Base-by-base conservation (phyloP, 1,140 invertebrate species). In the Temnothorax curvispinosus region DNA sequence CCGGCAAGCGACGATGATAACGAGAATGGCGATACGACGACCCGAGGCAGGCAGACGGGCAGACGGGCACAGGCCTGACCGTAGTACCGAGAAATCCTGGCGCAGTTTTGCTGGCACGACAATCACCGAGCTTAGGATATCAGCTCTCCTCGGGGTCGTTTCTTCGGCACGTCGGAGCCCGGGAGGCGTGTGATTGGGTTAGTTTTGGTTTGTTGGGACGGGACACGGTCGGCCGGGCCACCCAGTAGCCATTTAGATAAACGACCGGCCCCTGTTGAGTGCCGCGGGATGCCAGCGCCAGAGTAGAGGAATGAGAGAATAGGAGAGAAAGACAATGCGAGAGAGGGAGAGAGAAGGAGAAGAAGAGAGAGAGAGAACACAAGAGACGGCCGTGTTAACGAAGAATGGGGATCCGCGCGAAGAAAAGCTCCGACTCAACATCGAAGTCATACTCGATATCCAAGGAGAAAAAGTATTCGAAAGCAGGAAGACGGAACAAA, bases 161-260 rank as follows among this genome's bases (percentile, higher is more conserved):
- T 92, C 89, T 82, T 89, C 75, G 62, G 50, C 58, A 35, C 44
- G 58, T 60, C 78, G 72, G 74, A 78, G 84, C 58, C 78, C 21
- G 69, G 85, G 80, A 89, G 90, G 85, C 89, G 91, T 90, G 90
- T 91, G 92, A 94, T 93, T 91, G 91, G 91, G 87, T 93, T 92
- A 94, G 93, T 92, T 94, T 94, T 92, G 92, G 93, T 92, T 92
- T 90, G 92, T 84, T 87, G 88, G 81, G 74, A 90, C 81, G 87
- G 86, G 80, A 67, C 82, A 77, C 80, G 82, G 84, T 86, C 81
- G 92, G 88, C 82, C 91, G 87, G 94, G 95, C 95, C 95, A 95
- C 94, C 94, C 94, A 95, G 95, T 95, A 95, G 94, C 93, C 94
- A 94, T 94, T 95, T 95, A 95, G 94, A 95, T 95, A 95, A 95